Base-by-base conservation (phyloP, 30 jellyfish, hydroid and myxozoan genomes). In the Aurelia coerulea region DNA sequence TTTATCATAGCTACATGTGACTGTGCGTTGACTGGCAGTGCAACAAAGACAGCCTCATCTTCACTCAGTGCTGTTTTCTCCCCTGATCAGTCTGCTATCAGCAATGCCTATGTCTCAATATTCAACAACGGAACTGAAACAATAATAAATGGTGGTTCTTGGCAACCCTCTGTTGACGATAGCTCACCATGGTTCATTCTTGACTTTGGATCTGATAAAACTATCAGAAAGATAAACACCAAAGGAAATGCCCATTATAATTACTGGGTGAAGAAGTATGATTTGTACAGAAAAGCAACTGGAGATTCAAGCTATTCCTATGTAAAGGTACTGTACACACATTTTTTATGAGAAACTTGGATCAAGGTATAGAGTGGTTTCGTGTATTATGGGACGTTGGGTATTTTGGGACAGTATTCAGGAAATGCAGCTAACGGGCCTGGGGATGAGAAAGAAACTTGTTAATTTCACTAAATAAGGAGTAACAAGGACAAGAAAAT, bases 131-230 rank as follows among this genome's bases (percentile, higher is more conserved):
- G 65, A 54, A 64, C 77, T 4, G 78, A 77, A 42, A 31, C 53
- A 7, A 84, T 84, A 10, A 73, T 84, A 19, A 84, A 41, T 33
- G 93, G 93, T 9, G 93, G 93, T 4, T 73, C 93, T 23, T 84
- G 93, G 93, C 81, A 41, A 64, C 82, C 93, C 1, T 50, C 79
- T 0, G 88, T 5, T 12, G 65, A 51, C 62, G 93, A 73, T 66
- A 7, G 65, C 31, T 34, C 82, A 16, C 78, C 81, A 10, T 84
- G 62, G 59, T 73, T 84, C 69, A 29, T 72, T 8, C 77, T 75
- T 33, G 87, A 73, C 39, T 58, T 84, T 18, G 93, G 93, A 8
- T 16, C 82, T 11, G 69, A 59, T 60, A 73, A 84, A 32, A 84
- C 88, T 56, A 33, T 84, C 15, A 52, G 76, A 54, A 59, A 59